Evolutionary conservation across 2,113 vertebrate species (phyloP).

Genomic region (Rhea americana): DNA sequence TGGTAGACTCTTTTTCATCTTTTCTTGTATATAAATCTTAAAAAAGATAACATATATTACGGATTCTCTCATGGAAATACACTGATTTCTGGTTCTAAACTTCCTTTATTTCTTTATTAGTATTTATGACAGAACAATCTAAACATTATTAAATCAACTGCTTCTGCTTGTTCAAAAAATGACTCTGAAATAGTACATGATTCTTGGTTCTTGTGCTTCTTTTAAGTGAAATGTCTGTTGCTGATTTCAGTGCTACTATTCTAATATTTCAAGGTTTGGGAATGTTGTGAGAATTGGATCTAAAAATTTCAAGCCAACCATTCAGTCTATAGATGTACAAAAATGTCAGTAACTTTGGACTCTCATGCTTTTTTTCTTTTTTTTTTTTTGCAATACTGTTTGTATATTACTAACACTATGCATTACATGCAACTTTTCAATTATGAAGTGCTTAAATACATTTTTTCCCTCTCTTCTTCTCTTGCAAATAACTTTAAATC

Average conservation of each 20-base stretch:
- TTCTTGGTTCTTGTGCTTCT: not conserved
- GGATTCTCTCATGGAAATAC: not conserved
- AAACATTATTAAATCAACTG: not conserved
- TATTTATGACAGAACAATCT: not conserved
- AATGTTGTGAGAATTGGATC: not conserved
- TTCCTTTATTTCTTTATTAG: not conserved
- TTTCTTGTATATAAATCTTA: not conserved
- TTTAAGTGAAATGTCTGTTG: not conserved
- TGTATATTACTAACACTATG: not conserved
- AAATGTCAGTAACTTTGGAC: not conserved
- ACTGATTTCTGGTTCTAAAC: not conserved
- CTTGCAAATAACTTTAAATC: not conserved
- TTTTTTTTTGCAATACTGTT: not conserved
- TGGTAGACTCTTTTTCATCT: not conserved
- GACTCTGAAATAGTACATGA: not conserved
- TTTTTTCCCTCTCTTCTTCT: not conserved
- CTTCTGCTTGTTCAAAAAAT: not conserved
- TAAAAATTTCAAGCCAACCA: not conserved
- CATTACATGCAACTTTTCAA: not conserved
- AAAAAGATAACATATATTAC: not conserved
- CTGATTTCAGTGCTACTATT: not conserved
- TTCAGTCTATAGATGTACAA: not conserved
- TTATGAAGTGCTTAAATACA: not conserved
- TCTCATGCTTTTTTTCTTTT: too few species aligned
- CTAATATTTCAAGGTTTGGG: not conserved